Evolutionary conservation across 1,140 invertebrate species (phyloP), one percentile per base, ranked within the genome.

Genomic region (Cotesia vestalis): DNA sequence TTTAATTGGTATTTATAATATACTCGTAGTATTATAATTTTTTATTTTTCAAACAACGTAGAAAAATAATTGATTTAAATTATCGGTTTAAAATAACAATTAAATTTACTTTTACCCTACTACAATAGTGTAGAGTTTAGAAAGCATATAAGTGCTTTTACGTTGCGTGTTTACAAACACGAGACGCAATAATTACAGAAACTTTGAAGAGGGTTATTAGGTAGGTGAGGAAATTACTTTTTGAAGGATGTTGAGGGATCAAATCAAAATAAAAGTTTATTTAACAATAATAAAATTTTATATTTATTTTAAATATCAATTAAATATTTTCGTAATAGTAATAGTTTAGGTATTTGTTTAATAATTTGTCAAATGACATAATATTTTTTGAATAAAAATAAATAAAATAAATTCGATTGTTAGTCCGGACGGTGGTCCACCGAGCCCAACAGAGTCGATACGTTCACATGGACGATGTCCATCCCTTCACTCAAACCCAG

Each of bases 401-500:
- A 20, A 35, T 1, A 52, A 71, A 63, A 55, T 66, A 61, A 71
- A 72, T 61, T 66, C 35, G 36, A 71, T 71, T 71, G 12, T 73
- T 72, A 86, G 84, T 82, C 81, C 83, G 27, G 84, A 86, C 72
- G 82, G 84, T 66, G 84, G 81, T 68, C 82, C 83, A 4, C 85
- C 85, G 63, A 84, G 82, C 77, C 84, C 85, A 20, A 81, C 81
- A 67, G 81, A 80, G 66, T 85, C 87, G 68, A 81, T 82, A 64
- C 79, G 79, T 71, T 84, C 75, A 11, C 75, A 61, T 79, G 72
- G 73, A 82, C 74, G n/a, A 34, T 69, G 72, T 53, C 51, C 75
- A 71, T 80, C 75, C 74, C 81, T 75, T 72, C 84, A 84, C 76
- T 83, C 86, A 40, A 92, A 90, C 76, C 92, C 90, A 83, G 92